Evolutionary conservation across 2,797 vertebrate genomes (phyloP).

Genomic region (Morelia viridis): DNA sequence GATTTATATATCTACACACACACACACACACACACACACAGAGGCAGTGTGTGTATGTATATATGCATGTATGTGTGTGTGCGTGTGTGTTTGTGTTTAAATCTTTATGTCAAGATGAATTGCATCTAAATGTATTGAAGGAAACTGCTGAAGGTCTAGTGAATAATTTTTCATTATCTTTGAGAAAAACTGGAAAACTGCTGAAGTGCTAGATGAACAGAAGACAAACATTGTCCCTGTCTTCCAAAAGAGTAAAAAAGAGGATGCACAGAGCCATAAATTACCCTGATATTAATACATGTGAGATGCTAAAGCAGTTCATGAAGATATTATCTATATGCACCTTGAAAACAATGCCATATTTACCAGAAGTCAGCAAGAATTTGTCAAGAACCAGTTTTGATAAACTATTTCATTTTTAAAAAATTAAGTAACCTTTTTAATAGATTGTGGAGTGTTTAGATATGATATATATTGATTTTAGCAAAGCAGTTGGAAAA

Average conservation of each 20-base stretch:
- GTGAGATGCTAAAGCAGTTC: not conserved
- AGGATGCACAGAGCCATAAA: not conserved
- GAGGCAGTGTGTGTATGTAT: too few species aligned
- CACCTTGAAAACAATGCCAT: not conserved
- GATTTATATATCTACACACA: not conserved
- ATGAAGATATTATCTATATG: not conserved
- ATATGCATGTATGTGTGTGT: too few species aligned
- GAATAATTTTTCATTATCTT: not conserved
- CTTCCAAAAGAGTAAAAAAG: too few species aligned
- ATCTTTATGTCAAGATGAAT: not conserved
- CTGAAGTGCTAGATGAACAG: not conserved
- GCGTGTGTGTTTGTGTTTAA: not conserved
- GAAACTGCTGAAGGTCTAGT: not conserved
- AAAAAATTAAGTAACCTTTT: not conserved
- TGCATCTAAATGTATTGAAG: not conserved
- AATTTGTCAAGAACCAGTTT: not conserved
- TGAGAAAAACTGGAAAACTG: not conserved
- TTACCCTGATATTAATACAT: not conserved
- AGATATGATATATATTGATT: not conserved
- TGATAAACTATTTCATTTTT: not conserved
- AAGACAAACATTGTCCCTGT: not conserved
- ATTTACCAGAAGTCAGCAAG: not conserved
- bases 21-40: too few species aligned
- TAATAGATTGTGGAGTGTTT: not conserved
- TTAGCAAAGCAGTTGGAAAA: not conserved